Percentiles rank a stretch among this genome's conserved stretches.
Conservation (phyloP, 2,113 vertebrate species). For the Orcinus orca region DNA sequence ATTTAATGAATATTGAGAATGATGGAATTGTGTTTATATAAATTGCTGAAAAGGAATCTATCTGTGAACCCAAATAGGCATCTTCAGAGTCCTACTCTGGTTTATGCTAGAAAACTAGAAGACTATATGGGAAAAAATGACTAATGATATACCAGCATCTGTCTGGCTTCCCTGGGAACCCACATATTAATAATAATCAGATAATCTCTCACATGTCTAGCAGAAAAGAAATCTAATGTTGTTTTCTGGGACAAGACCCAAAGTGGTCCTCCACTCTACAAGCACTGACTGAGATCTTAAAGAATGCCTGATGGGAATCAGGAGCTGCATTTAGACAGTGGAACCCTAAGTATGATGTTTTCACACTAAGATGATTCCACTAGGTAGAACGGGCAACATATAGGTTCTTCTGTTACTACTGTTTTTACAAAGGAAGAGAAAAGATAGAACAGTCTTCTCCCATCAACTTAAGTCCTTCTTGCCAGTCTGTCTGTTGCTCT, state of each 20-base stretch:
- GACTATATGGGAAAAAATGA: not conserved
- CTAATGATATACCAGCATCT: not conserved
- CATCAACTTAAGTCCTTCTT: not conserved
- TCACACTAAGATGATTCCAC: fast-evolving
- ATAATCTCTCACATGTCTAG: not conserved
- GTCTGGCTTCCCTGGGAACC: not conserved
- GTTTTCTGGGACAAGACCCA: not conserved
- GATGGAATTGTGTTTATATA: not conserved
- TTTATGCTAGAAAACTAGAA: not conserved
- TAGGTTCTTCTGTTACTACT: not conserved
- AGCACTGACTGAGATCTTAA: not conserved
- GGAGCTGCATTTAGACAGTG: not conserved
- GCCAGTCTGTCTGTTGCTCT: not conserved
- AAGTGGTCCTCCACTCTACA: not conserved
- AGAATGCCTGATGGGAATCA: not conserved
- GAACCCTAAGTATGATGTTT: not conserved
- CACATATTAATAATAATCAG: not conserved
- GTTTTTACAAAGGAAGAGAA: not conserved
- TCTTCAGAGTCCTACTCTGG: not conserved
- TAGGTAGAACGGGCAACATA: not conserved
- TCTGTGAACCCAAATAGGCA: not conserved
- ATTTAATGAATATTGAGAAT: not conserved
- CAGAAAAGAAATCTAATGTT: not conserved
- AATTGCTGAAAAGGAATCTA: not conserved
- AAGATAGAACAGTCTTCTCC: not conserved